These are phyloP conservation scores for Percopsis transmontana DNA, from an alignment of 2,113 vertebrate genomes.

Conservation along the genomic window DNA sequence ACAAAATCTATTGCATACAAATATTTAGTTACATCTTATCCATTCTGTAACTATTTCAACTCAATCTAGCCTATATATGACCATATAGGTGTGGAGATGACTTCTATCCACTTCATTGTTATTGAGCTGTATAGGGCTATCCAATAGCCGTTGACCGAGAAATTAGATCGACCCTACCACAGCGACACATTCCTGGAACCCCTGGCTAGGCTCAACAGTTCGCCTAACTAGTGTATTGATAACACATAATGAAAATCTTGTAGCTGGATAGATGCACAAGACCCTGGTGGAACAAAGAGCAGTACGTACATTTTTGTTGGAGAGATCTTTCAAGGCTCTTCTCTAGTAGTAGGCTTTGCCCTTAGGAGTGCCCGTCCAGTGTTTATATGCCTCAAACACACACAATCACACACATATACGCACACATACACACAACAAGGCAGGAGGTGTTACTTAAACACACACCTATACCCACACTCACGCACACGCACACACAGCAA, in stretches of 20 bases:
- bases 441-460: not conserved
- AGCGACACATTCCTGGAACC: no score
- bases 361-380: slow-evolving; percentile 53
- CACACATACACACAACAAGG: not conserved
- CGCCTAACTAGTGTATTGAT: no score
- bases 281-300: slow-evolving; percentile 9
- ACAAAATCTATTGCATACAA: no score
- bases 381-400: slow-evolving; percentile 36
- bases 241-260: no score
- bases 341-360: slow-evolving; percentile 20
- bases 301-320: slow-evolving; percentile 22
- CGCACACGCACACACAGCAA: slow-evolving; percentile 14
- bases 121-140: not conserved
- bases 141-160: not conserved
- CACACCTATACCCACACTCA: not conserved
- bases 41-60: not conserved
- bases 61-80: not conserved
- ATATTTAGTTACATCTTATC: no score
- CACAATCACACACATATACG: not conserved
- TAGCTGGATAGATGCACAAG: not conserved
- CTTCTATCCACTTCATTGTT: not conserved
- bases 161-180: not conserved
- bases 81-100: not conserved
- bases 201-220: no score
- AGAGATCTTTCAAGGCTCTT: slow-evolving; percentile 35